Conservation (phyloP, 2,113 vertebrate genomes). For the Cinclus cinclus region DNA sequence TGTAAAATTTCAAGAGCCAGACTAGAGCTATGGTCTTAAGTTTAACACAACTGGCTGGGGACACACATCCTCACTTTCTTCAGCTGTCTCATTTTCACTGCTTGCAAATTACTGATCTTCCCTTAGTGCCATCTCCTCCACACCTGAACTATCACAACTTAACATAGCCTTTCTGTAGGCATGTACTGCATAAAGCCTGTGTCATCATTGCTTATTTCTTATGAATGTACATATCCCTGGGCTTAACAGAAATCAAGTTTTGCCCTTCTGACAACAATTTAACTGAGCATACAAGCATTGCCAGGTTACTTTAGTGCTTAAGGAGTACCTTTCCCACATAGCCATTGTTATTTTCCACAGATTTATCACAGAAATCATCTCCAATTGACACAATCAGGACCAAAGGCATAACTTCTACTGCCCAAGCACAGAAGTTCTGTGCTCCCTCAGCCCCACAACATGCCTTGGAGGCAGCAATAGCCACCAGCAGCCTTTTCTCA, state of each 20-base stretch:
- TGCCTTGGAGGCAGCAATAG: not conserved
- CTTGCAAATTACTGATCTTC: not conserved
- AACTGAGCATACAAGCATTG: not conserved
- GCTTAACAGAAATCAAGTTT: not conserved
- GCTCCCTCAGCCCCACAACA: not conserved
- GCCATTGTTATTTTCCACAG: not conserved
- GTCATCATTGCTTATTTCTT: not conserved
- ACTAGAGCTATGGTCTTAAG: not conserved
- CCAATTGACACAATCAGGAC: not conserved
- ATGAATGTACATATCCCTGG: not conserved
- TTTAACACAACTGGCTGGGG: not conserved
- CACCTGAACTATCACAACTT: not conserved
- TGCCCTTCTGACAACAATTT: not conserved
- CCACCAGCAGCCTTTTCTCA: not conserved
- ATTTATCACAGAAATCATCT: not conserved
- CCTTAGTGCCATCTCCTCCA: not conserved
- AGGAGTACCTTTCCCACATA: not conserved
- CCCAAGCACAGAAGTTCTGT: rapidly evolving
- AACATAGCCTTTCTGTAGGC: not conserved
- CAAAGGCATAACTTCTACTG: not conserved
- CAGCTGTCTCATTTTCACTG: not conserved
- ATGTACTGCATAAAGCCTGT: not conserved
- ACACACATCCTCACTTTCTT: not conserved
- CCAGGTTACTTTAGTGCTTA: not conserved
- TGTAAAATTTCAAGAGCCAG: not conserved